Base-by-base conservation (phyloP, 2,888 invertebrate species). In the Prosopocoilus inquinatus region DNA sequence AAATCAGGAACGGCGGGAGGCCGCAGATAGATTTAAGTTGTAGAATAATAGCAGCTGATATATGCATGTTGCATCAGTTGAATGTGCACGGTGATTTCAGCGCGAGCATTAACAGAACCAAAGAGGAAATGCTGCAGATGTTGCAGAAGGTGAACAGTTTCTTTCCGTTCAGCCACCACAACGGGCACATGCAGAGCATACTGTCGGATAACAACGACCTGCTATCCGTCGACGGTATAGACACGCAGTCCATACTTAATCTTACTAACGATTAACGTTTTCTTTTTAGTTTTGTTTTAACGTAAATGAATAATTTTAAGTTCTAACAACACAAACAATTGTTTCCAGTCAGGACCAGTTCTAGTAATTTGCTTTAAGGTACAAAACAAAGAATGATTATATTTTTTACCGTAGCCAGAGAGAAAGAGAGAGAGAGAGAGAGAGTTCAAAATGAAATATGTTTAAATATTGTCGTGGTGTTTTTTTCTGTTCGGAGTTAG, bases 1-100 rank as follows among this genome's bases (percentile, higher is more conserved):
- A 94, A 77, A 86, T 90, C 58, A 80, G 82, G 12, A 84, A 84
- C 61, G 88, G 91, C 9, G 91, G 90, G 0, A 75, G 73, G 61
- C 84, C 83, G 63, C 86, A 86, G 66, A 74, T 81, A 57, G 81
- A 82, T 63, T 68, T 84, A 50, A 80, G 78, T 64, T 77, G 80
- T 60, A 77, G 82, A 64, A 63, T 78, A 39, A 63, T 81, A 35
- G 73, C 75, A 2, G 76, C 78, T 13, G 80, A 84, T 64, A 81
- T 84, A 20, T 73, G 75, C 51, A 74, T 75, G 58, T 65, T 79
- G 38, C 74, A 74, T 60, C 69, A 77, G 36, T 73, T 70, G 41
- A 54, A 61, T 3, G 47, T 63, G n/a, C 67, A 64, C 44, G 66
- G 66, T 1, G 60, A 58, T 47, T 52, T 48, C 28, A 47, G 52